Conservation (phyloP, 2,888 invertebrate species). For the Eucera pruinosa region DNA sequence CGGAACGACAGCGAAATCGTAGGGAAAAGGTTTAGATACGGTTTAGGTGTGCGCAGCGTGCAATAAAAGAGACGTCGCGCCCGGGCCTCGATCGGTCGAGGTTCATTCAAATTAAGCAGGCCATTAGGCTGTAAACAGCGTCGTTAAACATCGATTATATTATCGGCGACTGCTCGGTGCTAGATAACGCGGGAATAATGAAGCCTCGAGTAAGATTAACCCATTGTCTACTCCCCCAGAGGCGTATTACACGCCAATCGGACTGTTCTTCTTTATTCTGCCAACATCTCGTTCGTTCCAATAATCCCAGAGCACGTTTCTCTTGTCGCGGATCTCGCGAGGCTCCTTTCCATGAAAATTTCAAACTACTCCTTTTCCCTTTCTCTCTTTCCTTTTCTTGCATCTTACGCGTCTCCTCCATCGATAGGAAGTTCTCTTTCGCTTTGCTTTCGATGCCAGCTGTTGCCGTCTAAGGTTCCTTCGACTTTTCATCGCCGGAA, state of each 20-base stretch:
- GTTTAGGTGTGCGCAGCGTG: not conserved
- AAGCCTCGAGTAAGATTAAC: conserved; percentile 64
- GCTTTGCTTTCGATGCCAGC: too few species aligned
- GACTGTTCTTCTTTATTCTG: conserved; percentile 56
- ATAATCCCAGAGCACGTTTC: not conserved
- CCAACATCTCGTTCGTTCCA: not conserved
- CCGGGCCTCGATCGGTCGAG: conserved; percentile 26
- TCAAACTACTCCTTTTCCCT: not conserved
- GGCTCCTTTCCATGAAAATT: conserved; percentile 7
- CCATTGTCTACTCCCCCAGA: conserved; percentile 50
- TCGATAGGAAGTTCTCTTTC: too few species aligned
- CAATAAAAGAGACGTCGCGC: conserved; percentile 2
- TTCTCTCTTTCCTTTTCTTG: not conserved
- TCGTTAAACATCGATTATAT: conserved; percentile 73
- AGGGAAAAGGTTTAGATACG: not conserved
- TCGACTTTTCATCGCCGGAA: too few species aligned
- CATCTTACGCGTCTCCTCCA: too few species aligned
- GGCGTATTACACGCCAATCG: conserved; percentile 48
- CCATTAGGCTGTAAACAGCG: conserved; percentile 69
- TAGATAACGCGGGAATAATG: conserved; percentile 71
- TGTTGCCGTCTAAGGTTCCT: too few species aligned
- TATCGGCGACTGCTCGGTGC: conserved; percentile 58
- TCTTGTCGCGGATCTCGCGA: not conserved
- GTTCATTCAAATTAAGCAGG: conserved; percentile 64
- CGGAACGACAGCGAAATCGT: not conserved